Base-by-base conservation (phyloP, 2,113 vertebrate genomes). In the Cinclus mexicanus region DNA sequence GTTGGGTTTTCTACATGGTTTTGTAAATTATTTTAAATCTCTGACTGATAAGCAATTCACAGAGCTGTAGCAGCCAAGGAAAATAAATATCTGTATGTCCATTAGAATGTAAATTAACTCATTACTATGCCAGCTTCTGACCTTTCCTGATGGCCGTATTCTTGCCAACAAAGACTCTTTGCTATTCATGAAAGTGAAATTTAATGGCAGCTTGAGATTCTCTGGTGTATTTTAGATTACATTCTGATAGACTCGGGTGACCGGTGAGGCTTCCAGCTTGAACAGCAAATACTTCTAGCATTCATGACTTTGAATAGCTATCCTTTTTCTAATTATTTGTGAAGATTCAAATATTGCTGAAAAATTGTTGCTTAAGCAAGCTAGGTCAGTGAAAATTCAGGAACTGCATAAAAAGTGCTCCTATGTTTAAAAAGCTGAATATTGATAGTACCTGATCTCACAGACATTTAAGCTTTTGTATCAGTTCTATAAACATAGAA, bases 41-140 rank as follows among this genome's bases (percentile, higher is more conserved):
- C 90, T 92, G 80, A 94, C 94, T 94, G 91, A 96, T 91, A 95
- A 93, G 83, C 84, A 95, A 89, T 96, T 94, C 77, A 89, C 47
- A 94, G 88, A 96, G 81, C 87, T 95, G 64, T 92, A 86, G 68
- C 91, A 97, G 46, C 44, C 56, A 90, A 89, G 42, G 14, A 96
- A 94, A 97, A 87, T 95, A 93, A 96, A 86, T 89, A 96, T 65
- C 44, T 94, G 59, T 94, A 72, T 94, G 88, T 89, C 94, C 77
- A 94, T 95, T 96, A 95, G 96, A 94, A 96, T 97, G 94, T 80
- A 97, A 98, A 98, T 98, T 82, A 97, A 85, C 87, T 97, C 93
- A 97, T 97, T 97, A 94, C 61, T 90, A 33, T 96, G 67, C 85
- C 74, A 88, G 74, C 71, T 83, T 79, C 52, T 97, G 95, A 97